Percentiles rank a stretch among this genome's conserved stretches.
Evolutionary conservation across 2,888 invertebrate species (phyloP).

Genomic region (Acronicta leporina): DNA sequence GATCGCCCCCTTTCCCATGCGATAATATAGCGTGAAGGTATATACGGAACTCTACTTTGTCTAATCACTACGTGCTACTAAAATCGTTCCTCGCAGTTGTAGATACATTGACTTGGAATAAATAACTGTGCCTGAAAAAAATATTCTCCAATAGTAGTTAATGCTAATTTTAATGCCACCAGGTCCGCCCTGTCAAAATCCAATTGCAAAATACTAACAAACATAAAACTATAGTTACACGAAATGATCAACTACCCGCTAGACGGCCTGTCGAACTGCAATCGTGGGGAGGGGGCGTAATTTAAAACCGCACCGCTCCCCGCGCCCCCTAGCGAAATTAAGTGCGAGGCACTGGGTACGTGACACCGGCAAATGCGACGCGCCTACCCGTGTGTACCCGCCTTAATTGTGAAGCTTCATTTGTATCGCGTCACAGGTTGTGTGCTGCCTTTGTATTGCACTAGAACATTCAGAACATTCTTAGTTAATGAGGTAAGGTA

Average conservation of each 20-base stretch:
- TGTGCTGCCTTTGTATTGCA: slow-evolving; percentile 36
- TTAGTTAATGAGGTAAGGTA: slow-evolving; percentile 19
- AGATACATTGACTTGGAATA: too few species aligned
- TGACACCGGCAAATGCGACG: slow-evolving; percentile 86
- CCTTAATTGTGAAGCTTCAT: slow-evolving; percentile 85
- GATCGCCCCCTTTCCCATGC: too few species aligned
- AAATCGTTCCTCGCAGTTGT: too few species aligned
- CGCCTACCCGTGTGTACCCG: slow-evolving; percentile 79
- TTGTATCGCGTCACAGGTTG: slow-evolving; percentile 69
- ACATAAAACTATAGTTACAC: slow-evolving; percentile 27
- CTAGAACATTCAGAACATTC: slow-evolving; percentile 32
- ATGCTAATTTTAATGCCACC: too few species aligned
- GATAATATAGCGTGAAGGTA: too few species aligned
- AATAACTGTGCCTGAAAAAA: too few species aligned
- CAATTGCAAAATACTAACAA: background rate
- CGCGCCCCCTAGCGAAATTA: slow-evolving; percentile 80
- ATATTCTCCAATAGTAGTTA: too few species aligned
- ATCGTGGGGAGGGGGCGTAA: slow-evolving; percentile 77
- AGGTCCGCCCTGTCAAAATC: background rate
- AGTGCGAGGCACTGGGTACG: slow-evolving; percentile 84
- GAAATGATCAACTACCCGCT: slow-evolving; percentile 56
- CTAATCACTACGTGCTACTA: too few species aligned
- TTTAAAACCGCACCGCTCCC: slow-evolving; percentile 83
- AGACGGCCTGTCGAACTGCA: slow-evolving; percentile 67
- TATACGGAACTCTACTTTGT: too few species aligned